Percentiles rank a stretch among this genome's conserved stretches.
Conservation (phyloP, 1,140 invertebrate genomes). For the Macrobrachium nipponense region DNA sequence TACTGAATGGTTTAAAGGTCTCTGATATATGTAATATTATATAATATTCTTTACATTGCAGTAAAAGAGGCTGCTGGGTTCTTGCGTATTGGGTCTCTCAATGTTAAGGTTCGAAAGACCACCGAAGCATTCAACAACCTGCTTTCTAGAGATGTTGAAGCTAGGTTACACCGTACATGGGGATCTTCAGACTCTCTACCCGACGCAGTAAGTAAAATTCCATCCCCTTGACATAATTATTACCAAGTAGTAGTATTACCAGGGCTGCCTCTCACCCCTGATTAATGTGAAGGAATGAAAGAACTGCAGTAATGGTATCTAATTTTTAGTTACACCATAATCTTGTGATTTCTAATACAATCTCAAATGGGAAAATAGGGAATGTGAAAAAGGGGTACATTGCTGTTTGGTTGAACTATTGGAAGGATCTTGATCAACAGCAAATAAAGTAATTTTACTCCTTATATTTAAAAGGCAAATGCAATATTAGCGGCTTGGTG, state of each 20-base stretch:
- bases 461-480: too few relatives aligned
- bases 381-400: too few relatives aligned
- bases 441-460: too few relatives aligned
- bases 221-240: background rate
- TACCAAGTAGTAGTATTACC: background rate
- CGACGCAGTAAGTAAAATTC: conserved; percentile 58
- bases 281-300: background rate
- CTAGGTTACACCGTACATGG: conserved; percentile 77
- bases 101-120: conserved; percentile 90
- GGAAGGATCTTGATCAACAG: too few relatives aligned
- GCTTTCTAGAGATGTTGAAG: conserved; percentile 72
- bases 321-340: too few relatives aligned
- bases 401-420: too few relatives aligned
- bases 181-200: conserved; percentile 81
- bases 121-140: conserved; percentile 91
- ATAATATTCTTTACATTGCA: conserved; percentile 68
- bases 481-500: too few relatives aligned
- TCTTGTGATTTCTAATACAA: conserved; percentile 55
- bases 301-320: too few relatives aligned
- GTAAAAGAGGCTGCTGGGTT: conserved; percentile 73
- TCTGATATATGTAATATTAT: too few relatives aligned
- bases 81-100: conserved; percentile 89
- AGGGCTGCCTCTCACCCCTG: background rate
- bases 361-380: conserved; percentile 74
- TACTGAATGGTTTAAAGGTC: too few relatives aligned